phyloP scores from a whole-genome alignment of 2,888 invertebrate species.

The Andrena haemorrhoa region DNA sequence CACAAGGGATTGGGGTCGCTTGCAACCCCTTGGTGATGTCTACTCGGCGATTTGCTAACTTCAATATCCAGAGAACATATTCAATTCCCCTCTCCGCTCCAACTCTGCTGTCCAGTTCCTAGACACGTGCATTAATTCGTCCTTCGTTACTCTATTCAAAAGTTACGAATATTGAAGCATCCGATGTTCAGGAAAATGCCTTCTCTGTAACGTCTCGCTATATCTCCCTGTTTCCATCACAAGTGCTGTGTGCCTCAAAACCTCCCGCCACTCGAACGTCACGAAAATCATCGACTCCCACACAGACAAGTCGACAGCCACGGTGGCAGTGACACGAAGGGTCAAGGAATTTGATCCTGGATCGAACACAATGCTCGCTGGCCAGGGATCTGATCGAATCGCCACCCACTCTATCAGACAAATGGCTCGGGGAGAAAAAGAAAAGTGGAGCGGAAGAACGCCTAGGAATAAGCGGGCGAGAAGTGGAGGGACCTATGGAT shows the following conservation, averaged over 20 bases:
- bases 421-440: slow-evolving; percentile 12
- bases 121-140: slow-evolving; percentile 1
- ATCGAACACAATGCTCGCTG: not conserved
- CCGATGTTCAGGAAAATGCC: not conserved
- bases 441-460: slow-evolving; percentile 11
- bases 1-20: slow-evolving; percentile 73
- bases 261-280: not conserved
- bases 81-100: slow-evolving; percentile 35
- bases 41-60: slow-evolving; percentile 43
- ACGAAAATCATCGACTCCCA: not conserved
- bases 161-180: not conserved
- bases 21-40: slow-evolving; percentile 55
- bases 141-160: slow-evolving; percentile 7
- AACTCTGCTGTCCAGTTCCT: slow-evolving; percentile 8
- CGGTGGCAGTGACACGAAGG: slow-evolving; percentile 1
- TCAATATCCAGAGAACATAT: slow-evolving; percentile 41
- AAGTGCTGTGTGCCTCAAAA: not conserved
- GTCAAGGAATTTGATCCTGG: not conserved
- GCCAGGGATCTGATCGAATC: slow-evolving; percentile 7
- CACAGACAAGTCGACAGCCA: not conserved
- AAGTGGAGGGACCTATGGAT: not conserved
- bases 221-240: not conserved
- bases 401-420: slow-evolving; percentile 9
- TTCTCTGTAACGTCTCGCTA: too few relatives aligned
- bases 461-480: slow-evolving; percentile 2